These are phyloP conservation scores for Willisornis vidua DNA, from an alignment of 2,113 vertebrate genomes.

Conservation along the genomic window DNA sequence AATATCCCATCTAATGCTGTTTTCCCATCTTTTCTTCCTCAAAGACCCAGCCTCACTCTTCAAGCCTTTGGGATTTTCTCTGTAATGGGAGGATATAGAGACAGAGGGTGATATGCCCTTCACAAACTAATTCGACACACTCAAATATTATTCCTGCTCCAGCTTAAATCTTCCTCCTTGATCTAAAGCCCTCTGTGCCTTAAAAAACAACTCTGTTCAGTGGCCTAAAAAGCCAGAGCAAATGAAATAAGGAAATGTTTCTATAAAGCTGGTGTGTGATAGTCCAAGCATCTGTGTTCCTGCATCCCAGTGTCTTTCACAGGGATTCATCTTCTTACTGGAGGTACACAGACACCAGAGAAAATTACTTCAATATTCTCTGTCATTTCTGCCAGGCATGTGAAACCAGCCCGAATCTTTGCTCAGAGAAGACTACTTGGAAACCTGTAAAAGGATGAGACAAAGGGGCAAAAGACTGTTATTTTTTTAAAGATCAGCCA, in stretches of 20 bases:
- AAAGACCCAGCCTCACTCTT: not conserved
- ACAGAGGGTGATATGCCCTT: not conserved
- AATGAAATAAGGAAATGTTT: not conserved
- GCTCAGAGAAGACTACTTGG: not conserved
- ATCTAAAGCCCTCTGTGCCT: not conserved
- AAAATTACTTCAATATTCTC: not conserved
- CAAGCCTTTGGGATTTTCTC: not conserved
- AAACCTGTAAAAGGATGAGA: not conserved
- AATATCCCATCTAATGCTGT: conserved; percentile 15
- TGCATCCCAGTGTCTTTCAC: not conserved
- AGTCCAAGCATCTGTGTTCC: not conserved
- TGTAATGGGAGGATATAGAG: not conserved
- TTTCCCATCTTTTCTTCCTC: not conserved
- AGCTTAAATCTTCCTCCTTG: not conserved
- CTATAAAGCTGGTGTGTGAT: not conserved
- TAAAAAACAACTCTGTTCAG: not conserved
- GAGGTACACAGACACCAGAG: not conserved
- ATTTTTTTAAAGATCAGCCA: not conserved
- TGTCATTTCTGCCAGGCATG: not conserved
- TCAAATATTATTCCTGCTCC: not conserved
- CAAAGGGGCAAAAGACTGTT: not conserved
- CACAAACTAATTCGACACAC: not conserved
- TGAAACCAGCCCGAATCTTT: not conserved
- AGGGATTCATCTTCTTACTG: not conserved
- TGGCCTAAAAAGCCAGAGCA: not conserved